Evolutionary conservation across 1,140 invertebrate species (phyloP), one percentile per base, ranked within the genome.

Genomic region (Dryas iulia): DNA sequence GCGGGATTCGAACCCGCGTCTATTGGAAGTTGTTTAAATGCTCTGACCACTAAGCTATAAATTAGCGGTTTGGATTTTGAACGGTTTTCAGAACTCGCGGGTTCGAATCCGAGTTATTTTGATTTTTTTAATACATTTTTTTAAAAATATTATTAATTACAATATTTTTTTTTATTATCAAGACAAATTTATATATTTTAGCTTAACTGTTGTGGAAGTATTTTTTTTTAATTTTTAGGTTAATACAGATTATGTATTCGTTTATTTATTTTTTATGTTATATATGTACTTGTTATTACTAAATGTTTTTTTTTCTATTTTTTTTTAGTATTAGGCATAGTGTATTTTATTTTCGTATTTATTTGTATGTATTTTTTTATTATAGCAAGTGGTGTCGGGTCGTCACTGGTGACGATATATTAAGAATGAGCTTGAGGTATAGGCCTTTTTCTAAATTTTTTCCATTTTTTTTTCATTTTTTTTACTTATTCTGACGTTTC

Each of bases 341-440:
- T 18, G n/a, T 12, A n/a, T 47, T 14, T 47, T 21, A 47, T 18
- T 47, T 47, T 47, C 39, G 18, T 56, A 56, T 56, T 56, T 64
- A 23, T 65, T 61, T 77, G 25, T 77, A 74, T 74, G 31, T 66
- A 72, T 78, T 72, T 79, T 83, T 82, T 71, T 82, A 78, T 84
- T 83, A 79, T 90, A 90, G 88, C 86, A 88, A 89, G 87, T 88
- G 88, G 88, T 89, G 88, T 90, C 88, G 88, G 88, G 85, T 84
- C 77, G 82, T 92, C 82, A 92, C 91, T 28, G 91, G 91, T 74
- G 91, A 92, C 82, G 90, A 92, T 90, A 92, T 92, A 66, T 82
- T 92, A 82, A 84, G 83, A 90, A 92, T 92, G 91, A 92, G 87
- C 85, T 71, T 92, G 85, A 92, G 91, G 91, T 92, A 92, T 83